Evolutionary conservation across 2,113 vertebrate genomes (phyloP), one percentile per base, ranked within the genome.

Genomic region (Taurulus bubalis): DNA sequence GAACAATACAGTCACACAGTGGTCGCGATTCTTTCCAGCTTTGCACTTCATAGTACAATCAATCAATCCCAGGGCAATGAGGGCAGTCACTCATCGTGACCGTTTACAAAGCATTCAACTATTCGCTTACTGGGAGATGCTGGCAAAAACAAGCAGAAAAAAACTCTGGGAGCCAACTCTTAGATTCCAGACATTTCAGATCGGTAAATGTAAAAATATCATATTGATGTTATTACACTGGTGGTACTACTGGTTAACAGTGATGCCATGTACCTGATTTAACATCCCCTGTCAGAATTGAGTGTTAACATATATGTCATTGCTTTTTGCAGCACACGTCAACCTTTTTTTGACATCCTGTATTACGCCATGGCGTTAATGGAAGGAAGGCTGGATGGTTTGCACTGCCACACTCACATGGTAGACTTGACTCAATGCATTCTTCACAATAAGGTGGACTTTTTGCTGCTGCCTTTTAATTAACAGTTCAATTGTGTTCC

Each of bases 1-100:
- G 87, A 90, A 92, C 75, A 88, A 90, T 81, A 69, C 58, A 20
- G 69, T 70, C 65, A 51, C 70, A 68, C 77, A 22, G 72, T 22
- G 66, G 79, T 76, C 88, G 32, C 36, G 40, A 83, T 55, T 69
- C 85, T 80, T 85, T 71, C 34, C 49, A 75, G 76, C 59, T 74
- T 82, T 79, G 72, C 68, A 49, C 64, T 76, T 78, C 62, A 38
- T 34, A 22, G 24, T 8, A 47, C 10, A 18, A 38, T 73, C 55
- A 15, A 58, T 58, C 55, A 26, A 14, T 15, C 55, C 14, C 12
- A 15, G 24, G 5, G 24, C 55, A 28, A 28, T 6, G 55, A 28
- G 55, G 24, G 12, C 55, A 6, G 70, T 83, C 77, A 81, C 69
- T 84, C 78, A 88, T 83, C 79, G 20, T 18, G 22, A 71, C 26